Conservation (phyloP, 2,113 vertebrate genomes). For the Illadopsis cleaveri region DNA sequence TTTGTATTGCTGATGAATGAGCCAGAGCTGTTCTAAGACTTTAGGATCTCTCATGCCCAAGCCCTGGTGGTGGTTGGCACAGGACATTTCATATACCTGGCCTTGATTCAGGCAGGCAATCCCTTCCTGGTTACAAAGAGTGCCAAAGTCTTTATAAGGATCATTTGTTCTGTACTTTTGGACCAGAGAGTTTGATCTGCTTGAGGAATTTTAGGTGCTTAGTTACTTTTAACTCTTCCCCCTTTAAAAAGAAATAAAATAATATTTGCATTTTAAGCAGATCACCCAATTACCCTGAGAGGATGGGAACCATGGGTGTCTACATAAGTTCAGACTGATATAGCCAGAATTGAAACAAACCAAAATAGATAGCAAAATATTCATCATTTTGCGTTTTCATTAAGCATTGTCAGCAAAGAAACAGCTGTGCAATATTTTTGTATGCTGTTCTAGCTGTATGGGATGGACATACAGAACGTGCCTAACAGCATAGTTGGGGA, state of each 20-base stretch:
- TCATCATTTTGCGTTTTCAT: neutral
- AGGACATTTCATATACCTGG: neutral
- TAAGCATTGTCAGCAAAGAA: neutral
- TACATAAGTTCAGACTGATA: neutral
- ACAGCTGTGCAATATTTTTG: neutral
- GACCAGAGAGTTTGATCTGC: neutral
- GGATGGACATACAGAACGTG: neutral
- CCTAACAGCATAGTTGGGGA: neutral
- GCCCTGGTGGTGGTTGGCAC: accelerated
- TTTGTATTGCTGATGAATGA: neutral
- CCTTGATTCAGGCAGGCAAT: neutral
- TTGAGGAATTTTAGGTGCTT: neutral
- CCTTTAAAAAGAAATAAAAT: neutral
- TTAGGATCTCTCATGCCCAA: neutral
- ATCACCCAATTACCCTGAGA: neutral
- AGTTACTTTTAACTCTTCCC: neutral
- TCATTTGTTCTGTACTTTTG: neutral
- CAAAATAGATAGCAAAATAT: neutral
- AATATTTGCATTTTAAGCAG: neutral
- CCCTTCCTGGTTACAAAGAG: neutral
- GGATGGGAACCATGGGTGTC: neutral
- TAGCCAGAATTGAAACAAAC: neutral
- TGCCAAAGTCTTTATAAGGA: neutral
- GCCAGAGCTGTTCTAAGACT: neutral
- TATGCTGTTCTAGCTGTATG: neutral